A percentile compares a stretch with the other conserved stretches of the same genome.
Conservation (phyloP, 2,797 vertebrate species). For the Martes flavigula region DNA sequence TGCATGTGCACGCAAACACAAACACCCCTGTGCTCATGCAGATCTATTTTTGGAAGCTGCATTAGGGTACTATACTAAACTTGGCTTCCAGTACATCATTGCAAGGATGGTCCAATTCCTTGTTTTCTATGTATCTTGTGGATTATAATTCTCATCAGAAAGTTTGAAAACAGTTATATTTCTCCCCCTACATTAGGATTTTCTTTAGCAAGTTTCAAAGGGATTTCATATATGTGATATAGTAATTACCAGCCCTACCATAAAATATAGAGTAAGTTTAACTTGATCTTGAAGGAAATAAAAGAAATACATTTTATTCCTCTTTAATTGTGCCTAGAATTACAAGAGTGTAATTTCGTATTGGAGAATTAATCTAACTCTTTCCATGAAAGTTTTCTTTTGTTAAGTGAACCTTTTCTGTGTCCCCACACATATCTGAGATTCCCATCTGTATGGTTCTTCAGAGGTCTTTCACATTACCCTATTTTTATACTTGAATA, state of each 20-base stretch:
- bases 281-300: not conserved
- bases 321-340: not conserved
- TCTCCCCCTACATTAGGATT: not conserved
- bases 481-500: not conserved
- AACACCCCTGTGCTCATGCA: accelerated
- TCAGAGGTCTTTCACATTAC: not conserved
- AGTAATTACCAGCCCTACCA: not conserved
- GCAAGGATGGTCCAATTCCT: not conserved
- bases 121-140: not conserved
- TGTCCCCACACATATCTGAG: not conserved
- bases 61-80: not conserved
- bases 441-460: not conserved
- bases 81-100: not conserved
- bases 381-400: not conserved
- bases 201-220: slow-evolving; percentile 34
- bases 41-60: not conserved
- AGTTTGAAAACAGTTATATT: not conserved
- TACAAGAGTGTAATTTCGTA: not conserved
- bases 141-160: not conserved
- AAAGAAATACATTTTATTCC: not conserved
- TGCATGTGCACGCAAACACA: not conserved
- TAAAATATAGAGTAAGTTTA: not conserved
- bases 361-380: not conserved
- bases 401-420: not conserved
- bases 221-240: not conserved